phyloP scores from a whole-genome alignment of 2,888 invertebrate species.

The Magallana nippona region DNA sequence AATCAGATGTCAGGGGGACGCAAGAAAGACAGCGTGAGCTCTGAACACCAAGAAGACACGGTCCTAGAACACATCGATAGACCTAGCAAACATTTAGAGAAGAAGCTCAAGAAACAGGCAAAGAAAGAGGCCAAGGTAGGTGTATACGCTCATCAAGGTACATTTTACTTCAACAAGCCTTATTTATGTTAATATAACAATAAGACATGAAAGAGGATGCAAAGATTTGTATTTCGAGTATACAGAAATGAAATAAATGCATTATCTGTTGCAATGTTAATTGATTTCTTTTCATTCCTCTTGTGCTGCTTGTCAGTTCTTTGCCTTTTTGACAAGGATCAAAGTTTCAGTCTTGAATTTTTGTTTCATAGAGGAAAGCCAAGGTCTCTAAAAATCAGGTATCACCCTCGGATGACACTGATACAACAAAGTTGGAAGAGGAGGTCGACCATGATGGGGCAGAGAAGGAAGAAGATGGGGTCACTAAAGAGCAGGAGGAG shows the following conservation, averaged over 20 bases:
- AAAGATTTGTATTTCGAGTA: too few relatives aligned
- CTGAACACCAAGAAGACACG: conserved; percentile 52
- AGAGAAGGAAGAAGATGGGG: conserved; percentile 51
- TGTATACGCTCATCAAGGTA: not conserved
- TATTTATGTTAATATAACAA: too few relatives aligned
- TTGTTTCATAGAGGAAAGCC: conserved; percentile 37
- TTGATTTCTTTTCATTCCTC: too few relatives aligned
- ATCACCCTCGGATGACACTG: conserved; percentile 31
- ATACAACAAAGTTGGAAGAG: conserved; percentile 34
- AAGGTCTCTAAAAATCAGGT: conserved; percentile 48
- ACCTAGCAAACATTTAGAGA: conserved; percentile 75
- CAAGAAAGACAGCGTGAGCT: conserved; percentile 61
- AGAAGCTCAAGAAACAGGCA: conserved; percentile 73
- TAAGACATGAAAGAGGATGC: too few relatives aligned
- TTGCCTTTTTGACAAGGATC: not conserved
- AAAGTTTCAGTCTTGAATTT: not conserved
- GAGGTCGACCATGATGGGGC: conserved; percentile 46
- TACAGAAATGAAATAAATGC: too few relatives aligned
- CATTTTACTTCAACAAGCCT: too few relatives aligned
- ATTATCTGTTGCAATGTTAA: too few relatives aligned
- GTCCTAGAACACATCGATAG: conserved; percentile 55
- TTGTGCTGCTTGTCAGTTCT: not conserved
- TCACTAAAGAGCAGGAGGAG: conserved; percentile 56
- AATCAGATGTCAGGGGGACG: conserved; percentile 62
- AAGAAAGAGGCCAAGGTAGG: conserved; percentile 70